These are phyloP conservation scores for Ephydatia muelleri DNA, from an alignment of 37 sponge, comb jelly and placozoan species.

Conservation along the genomic window DNA sequence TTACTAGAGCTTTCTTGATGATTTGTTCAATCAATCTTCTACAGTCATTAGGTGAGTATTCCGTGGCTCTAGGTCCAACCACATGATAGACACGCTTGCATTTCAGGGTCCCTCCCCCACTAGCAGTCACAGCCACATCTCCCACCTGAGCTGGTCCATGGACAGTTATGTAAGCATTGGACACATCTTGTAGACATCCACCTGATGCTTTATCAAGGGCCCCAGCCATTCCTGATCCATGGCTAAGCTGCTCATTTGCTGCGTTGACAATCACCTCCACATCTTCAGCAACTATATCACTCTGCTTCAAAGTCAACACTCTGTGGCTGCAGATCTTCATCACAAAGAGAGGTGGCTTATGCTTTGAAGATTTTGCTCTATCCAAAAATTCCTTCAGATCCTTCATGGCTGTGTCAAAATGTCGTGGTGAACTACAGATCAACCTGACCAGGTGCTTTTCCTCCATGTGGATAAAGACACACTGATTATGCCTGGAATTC, in stretches of 20 bases:
- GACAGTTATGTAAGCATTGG: constrained; percentile 1
- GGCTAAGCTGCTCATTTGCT: constrained; percentile 54
- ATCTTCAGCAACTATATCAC: constrained; percentile 58
- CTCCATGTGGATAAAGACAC: constrained; percentile 19
- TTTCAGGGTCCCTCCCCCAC: constrained; percentile 57
- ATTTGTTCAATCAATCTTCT: constrained; percentile 27
- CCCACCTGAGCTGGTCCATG: constrained; percentile 37
- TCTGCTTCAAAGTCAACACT: constrained; percentile 57
- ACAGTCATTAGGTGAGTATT: constrained; percentile 5
- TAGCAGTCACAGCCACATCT: constrained; percentile 49
- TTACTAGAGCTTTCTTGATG: constrained; percentile 14
- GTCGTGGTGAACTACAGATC: constrained; percentile 40
- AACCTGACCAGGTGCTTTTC: constrained; percentile 6
- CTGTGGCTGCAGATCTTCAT: constrained; percentile 6
- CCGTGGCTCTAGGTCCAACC: constrained; percentile 52
- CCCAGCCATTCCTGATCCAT: constrained; percentile 68
- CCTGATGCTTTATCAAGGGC: constrained; percentile 66
- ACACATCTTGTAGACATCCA: constrained; percentile 43
- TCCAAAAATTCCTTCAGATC: constrained; percentile 2
- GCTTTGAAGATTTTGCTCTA: not conserved
- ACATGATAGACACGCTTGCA: constrained; percentile 71
- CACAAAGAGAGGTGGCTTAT: not conserved
- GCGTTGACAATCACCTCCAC: constrained; percentile 77
- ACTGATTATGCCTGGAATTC: constrained; percentile 7
- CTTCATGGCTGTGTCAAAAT: constrained; percentile 50